Evolutionary conservation across 2,113 vertebrate species (phyloP).

Genomic region (Hirundichthys speculiger): DNA sequence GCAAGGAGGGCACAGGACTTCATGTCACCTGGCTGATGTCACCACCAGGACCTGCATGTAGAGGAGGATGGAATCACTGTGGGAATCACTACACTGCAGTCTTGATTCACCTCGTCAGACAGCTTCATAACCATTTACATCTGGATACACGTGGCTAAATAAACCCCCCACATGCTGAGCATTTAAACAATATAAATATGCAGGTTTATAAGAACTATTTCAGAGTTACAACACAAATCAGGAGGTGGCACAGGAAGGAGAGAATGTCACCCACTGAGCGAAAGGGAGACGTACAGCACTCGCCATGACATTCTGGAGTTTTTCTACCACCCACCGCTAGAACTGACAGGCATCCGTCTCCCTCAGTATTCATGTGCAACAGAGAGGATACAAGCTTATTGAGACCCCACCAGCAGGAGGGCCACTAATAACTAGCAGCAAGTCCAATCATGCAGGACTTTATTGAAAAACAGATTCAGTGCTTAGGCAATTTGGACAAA

Average conservation of each 20-base stretch:
- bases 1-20: no score
- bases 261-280: conserved; percentile 13
- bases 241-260: neutral
- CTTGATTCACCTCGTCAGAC: no score
- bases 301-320: conserved; percentile 10
- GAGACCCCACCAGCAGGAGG: conserved; percentile 34
- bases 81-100: no score
- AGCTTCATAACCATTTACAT: no score
- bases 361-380: conserved; percentile 33
- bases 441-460: conserved; percentile 21
- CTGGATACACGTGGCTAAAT: no score
- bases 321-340: conserved; percentile 40
- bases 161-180: no score
- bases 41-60: no score
- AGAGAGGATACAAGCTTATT: conserved; percentile 19
- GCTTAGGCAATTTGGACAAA: neutral
- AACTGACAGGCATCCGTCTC: conserved; percentile 42
- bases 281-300: conserved; percentile 21
- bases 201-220: neutral
- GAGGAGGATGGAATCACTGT: no score
- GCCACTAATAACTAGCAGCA: conserved; percentile 25
- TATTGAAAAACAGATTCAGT: conserved; percentile 4
- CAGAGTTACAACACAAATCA: neutral
- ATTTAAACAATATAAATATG: neutral
- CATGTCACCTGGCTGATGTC: no score